A percentile compares a stretch with the other conserved stretches of the same genome.
phyloP scores from a whole-genome alignment of 2,113 vertebrate genomes.

The Sturnus vulgaris region DNA sequence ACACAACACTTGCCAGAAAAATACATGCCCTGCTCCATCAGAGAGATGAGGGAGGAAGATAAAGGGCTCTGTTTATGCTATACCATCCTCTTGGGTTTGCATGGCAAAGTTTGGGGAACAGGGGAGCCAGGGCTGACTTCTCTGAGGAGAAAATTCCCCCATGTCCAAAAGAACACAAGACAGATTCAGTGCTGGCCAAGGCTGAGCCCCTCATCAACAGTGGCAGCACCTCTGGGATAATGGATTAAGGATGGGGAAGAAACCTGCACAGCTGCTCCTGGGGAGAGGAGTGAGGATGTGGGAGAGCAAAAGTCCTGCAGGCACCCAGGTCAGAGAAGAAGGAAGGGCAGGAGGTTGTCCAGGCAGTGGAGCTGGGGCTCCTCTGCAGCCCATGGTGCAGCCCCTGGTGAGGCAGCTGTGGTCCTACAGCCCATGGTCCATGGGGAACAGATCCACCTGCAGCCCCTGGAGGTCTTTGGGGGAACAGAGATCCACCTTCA shows the following conservation, averaged over 20 bases:
- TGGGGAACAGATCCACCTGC: too few species aligned
- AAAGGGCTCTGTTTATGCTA: neutral
- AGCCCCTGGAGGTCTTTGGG: neutral
- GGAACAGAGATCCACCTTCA: neutral
- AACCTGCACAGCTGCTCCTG: neutral
- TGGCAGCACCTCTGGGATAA: neutral
- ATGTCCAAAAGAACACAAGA: neutral
- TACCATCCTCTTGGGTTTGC: rapidly evolving
- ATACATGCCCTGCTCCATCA: neutral
- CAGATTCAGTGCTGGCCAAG: neutral
- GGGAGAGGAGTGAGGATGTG: neutral
- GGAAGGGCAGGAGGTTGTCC: neutral
- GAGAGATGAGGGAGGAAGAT: neutral
- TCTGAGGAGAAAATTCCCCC: neutral
- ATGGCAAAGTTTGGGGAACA: neutral
- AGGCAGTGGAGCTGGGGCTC: neutral
- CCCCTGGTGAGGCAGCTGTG: neutral
- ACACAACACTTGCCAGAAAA: constrained; percentile 24
- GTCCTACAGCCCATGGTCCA: neutral
- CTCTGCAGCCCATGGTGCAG: rapidly evolving
- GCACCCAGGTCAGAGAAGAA: neutral
- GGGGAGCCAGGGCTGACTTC: neutral
- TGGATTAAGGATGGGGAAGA: neutral
- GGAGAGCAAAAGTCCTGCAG: neutral
- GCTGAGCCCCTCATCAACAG: neutral